These are phyloP conservation scores for Etheostoma spectabile DNA, from an alignment of 2,113 vertebrate species.

Conservation along the genomic window DNA sequence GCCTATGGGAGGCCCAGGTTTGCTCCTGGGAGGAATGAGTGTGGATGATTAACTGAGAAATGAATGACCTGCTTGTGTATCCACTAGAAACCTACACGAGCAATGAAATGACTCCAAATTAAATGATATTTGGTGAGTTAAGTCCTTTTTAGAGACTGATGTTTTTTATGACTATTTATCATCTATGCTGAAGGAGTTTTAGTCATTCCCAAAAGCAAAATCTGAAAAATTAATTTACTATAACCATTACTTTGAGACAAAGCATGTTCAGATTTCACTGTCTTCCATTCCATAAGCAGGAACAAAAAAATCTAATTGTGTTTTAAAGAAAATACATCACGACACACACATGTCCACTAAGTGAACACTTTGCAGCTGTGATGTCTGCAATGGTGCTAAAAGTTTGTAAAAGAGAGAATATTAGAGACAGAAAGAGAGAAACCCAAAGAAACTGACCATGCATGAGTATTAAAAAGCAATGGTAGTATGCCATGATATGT, in stretches of 20 bases:
- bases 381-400: not conserved
- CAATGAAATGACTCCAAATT: constrained; percentile 71
- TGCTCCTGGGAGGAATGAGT: constrained; percentile 75
- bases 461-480: not conserved
- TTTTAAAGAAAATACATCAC: not conserved
- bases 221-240: constrained; percentile 29
- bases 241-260: constrained; percentile 15
- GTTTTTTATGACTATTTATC: constrained; percentile 60
- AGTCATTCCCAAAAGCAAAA: constrained; percentile 25
- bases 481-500: not conserved
- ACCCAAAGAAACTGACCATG: constrained; percentile 1
- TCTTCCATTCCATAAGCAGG: not conserved
- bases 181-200: constrained; percentile 46
- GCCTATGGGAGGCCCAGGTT: constrained; percentile 78
- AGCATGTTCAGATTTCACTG: not conserved
- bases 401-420: constrained; percentile 15
- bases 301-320: not conserved
- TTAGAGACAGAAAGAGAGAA: not conserved
- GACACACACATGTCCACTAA: not conserved
- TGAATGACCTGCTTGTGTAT: constrained; percentile 80
- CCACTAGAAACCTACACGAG: constrained; percentile 77
- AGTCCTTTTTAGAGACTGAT: constrained; percentile 52
- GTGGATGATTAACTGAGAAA: constrained; percentile 82
- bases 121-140: constrained; percentile 70
- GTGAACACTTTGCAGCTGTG: constrained; percentile 24